Evolutionary conservation across 2,888 invertebrate species (phyloP).

Genomic region (Rapana venosa): DNA sequence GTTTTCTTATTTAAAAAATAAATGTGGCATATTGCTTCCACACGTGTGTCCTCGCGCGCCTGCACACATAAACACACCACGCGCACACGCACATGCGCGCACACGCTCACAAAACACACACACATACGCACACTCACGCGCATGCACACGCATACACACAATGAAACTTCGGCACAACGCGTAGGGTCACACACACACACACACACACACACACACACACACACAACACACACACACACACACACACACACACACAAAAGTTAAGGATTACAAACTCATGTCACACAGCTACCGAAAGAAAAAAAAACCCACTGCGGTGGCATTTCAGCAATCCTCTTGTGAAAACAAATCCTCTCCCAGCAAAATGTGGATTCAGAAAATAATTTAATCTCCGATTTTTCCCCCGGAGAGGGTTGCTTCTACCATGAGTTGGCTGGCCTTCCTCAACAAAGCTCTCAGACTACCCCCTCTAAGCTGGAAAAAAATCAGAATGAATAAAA

Average conservation of each 20-base stretch:
- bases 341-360: not conserved
- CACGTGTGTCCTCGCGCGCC: not conserved
- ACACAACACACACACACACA: not conserved
- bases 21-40: not conserved
- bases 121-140: no score
- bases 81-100: not conserved
- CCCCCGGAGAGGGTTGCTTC: no score
- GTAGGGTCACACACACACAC: no score
- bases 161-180: no score
- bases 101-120: not conserved
- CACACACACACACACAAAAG: no score
- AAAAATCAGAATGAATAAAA: no score
- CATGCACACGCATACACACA: no score
- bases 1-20: no score
- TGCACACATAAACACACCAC: slow-evolving; percentile 16
- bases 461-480: no score
- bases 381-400: not conserved
- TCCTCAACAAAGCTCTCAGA: no score
- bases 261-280: no score
- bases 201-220: not conserved
- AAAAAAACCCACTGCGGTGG: not conserved
- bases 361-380: not conserved
- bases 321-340: not conserved
- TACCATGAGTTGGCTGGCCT: no score
- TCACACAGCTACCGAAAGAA: not conserved